Base-by-base conservation (phyloP, 2,797 vertebrate genomes). In the Sebastes trivittatus region DNA sequence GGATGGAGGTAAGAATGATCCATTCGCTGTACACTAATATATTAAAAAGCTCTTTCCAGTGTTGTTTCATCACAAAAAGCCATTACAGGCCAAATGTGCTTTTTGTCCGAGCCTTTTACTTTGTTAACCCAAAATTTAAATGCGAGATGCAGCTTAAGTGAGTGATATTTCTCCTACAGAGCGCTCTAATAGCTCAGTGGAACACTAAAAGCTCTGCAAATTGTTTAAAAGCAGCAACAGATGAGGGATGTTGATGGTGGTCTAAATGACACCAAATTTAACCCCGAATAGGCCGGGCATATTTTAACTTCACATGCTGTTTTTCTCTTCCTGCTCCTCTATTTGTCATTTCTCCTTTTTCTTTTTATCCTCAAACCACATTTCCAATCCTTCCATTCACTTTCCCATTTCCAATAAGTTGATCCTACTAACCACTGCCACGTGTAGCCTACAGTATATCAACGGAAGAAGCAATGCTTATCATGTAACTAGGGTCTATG, bases 151-250 rank as follows among this genome's bases (percentile, higher is more conserved):
- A 3, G 22, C 55, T 55, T 25, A 36, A 76, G 72, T 64, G 82
- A 79, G 25, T 10, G 59, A 69, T 83, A 60, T 67, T 38, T 60
- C 56, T 46, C 13, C 3, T n/a, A 29, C n/a, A 13, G 30, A 65
- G 9, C 20, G 58, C 32, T 75, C 38, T 77, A 72, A 77, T 27
- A 6, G 73, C 72, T 46, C 27, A 2, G 16, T 2, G 7, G 1
- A 67, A 30, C 82, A 49, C 77, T 90, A 82, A 89, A 77, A 90
- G 83, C 82, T 80, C 72, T 68, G 69, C 63, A 87, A 80, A 90
- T 82, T 87, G 80, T 86, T 91, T 91, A 84, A 89, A 83, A 91
- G 87, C 85, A 65, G 3, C 70, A 66, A 14, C 71, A 32, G 67
- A 81, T 76, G 81, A 84, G 14, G 61, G 85, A 85, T 79, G 82